These are phyloP conservation scores for Ophion ellenae DNA, from an alignment of 2,888 invertebrate genomes.

Conservation along the genomic window DNA sequence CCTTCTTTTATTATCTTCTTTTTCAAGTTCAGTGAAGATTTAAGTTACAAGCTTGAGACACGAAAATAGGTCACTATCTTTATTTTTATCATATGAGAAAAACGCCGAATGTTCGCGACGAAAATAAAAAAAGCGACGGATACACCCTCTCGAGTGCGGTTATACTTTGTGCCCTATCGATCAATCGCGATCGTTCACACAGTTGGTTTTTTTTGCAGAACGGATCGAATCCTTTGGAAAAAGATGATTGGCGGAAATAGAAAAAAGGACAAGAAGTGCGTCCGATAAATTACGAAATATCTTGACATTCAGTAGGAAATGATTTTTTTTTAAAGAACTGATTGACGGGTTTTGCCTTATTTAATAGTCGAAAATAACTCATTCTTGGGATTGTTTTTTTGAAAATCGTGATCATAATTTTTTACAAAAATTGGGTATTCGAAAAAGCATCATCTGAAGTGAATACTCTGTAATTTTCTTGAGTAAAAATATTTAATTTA, in stretches of 20 bases:
- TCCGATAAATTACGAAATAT: no score
- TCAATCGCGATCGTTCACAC: neutral
- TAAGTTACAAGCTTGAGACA: conserved; percentile 25
- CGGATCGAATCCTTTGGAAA: neutral
- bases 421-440: no score
- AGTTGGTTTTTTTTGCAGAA: neutral
- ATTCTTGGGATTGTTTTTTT: no score
- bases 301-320: no score
- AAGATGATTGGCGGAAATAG: neutral
- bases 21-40: conserved; percentile 11
- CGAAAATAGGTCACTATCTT: conserved; percentile 32
- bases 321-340: no score
- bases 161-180: neutral
- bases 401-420: no score
- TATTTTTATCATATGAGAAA: neutral
- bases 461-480: no score
- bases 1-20: neutral
- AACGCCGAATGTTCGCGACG: conserved; percentile 1
- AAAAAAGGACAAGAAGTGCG: neutral
- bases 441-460: no score
- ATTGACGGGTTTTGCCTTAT: no score
- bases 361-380: no score
- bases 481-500: no score
- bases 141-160: neutral
- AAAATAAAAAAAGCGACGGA: conserved; percentile 5